phyloP scores from a whole-genome alignment of 1,140 invertebrate species.

The Phymastichus coffea region DNA sequence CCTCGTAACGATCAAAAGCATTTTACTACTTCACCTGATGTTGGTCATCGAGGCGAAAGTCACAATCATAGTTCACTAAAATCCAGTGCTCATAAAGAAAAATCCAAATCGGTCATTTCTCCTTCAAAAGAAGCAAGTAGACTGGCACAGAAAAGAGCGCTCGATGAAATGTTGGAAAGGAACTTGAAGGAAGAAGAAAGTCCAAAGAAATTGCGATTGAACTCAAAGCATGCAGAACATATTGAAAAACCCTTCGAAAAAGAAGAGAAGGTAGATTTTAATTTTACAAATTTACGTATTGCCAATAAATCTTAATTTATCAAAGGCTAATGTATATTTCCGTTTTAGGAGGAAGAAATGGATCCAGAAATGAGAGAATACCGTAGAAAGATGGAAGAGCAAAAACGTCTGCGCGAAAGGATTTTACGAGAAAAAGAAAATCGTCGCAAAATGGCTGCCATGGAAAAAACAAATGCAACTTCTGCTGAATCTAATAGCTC shows the following conservation, averaged over 20 bases:
- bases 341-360: conserved; percentile 55
- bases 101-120: neutral
- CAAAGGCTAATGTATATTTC: too few relatives aligned
- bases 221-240: conserved; percentile 5
- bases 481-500: conserved; percentile 28
- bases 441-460: conserved; percentile 60
- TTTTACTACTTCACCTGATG: conserved; percentile 30
- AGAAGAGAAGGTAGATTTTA: conserved; percentile 36
- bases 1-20: conserved; percentile 32
- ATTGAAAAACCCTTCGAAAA: conserved; percentile 9
- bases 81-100: conserved; percentile 19
- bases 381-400: conserved; percentile 66
- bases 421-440: conserved; percentile 64
- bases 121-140: conserved; percentile 1
- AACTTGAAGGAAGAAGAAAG: conserved; percentile 13
- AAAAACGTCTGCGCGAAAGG: conserved; percentile 63
- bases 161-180: neutral
- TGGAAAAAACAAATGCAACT: conserved; percentile 48
- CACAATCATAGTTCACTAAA: conserved; percentile 3
- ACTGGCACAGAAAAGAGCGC: conserved; percentile 2
- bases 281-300: too few relatives aligned
- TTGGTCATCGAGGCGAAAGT: conserved; percentile 7
- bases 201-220: conserved; percentile 13
- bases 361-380: conserved; percentile 66
- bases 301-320: too few relatives aligned